Evolutionary conservation across 1,140 invertebrate species (phyloP).

Genomic region (Achroia grisella): DNA sequence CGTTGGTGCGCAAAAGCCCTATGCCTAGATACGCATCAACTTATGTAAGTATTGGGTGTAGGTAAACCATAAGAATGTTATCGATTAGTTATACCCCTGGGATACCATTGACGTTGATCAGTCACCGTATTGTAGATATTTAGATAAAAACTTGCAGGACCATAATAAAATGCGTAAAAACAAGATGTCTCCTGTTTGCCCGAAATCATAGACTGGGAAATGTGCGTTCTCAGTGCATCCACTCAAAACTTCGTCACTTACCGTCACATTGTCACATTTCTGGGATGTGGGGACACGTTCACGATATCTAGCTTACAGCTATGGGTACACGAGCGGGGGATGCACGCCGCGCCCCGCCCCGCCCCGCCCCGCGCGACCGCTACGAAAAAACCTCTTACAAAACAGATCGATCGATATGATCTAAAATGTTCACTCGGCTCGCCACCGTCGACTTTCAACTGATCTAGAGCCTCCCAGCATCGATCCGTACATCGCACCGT

Average conservation of each 20-base stretch:
- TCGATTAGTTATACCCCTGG: neutral
- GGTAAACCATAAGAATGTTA: conserved; percentile 4
- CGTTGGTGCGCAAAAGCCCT: too few species aligned
- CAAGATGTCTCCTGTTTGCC: conserved; percentile 14
- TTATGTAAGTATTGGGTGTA: neutral
- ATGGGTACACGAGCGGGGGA: conserved; percentile 18
- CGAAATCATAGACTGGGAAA: too few species aligned
- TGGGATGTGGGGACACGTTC: conserved; percentile 1
- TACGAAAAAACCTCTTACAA: conserved; percentile 58
- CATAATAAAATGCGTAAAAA: conserved; percentile 24
- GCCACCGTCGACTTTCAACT: conserved; percentile 12
- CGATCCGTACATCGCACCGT: neutral
- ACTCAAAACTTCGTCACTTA: neutral
- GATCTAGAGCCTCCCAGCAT: neutral
- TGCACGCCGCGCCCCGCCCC: conserved; percentile 42
- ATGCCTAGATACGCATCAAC: too few species aligned
- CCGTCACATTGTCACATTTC: neutral
- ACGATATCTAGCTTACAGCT: conserved; percentile 15
- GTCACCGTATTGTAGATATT: neutral
- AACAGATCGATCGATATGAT: conserved; percentile 64
- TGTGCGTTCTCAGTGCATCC: neutral
- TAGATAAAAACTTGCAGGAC: neutral
- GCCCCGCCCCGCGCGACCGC: conserved; percentile 19
- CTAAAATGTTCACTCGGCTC: conserved; percentile 33
- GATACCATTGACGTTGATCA: too few species aligned